These are phyloP conservation scores for Chascanopsetta lugubris DNA, from an alignment of 2,113 vertebrate genomes.

Conservation along the genomic window DNA sequence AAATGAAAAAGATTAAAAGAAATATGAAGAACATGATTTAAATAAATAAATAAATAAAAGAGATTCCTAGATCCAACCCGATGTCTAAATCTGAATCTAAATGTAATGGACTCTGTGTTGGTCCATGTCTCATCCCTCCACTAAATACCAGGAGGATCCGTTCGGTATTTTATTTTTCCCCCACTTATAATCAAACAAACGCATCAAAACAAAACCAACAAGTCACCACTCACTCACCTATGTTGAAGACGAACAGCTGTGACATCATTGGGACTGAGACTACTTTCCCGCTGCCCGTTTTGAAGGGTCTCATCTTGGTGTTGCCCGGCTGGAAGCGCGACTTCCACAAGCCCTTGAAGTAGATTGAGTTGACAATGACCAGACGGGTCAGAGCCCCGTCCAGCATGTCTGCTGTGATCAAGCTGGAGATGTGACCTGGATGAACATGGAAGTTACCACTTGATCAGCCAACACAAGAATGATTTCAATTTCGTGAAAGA, in stretches of 20 bases:
- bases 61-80: neutral
- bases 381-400: conserved; percentile 83
- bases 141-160: too few relatives aligned
- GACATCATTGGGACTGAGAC: conserved; percentile 94
- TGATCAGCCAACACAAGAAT: too few relatives aligned
- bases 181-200: neutral
- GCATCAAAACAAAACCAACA: neutral
- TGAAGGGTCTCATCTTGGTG: conserved; percentile 89
- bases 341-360: conserved; percentile 96
- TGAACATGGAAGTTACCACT: too few relatives aligned
- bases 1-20: too few relatives aligned
- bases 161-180: too few relatives aligned
- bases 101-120: too few relatives aligned
- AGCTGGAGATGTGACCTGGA: conserved; percentile 89
- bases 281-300: conserved; percentile 82
- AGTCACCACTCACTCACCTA: conserved; percentile 81
- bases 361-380: conserved; percentile 89
- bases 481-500: too few relatives aligned
- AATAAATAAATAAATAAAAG: too few relatives aligned
- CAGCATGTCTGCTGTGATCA: conserved; percentile 87
- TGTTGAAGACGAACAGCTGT: conserved; percentile 89
- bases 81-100: too few relatives aligned
- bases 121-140: too few relatives aligned
- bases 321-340: conserved; percentile 90
- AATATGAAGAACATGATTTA: too few relatives aligned